Percentiles rank a stretch among this genome's conserved stretches.
These are phyloP conservation scores for Sycophila texana DNA, from an alignment of 2,888 invertebrate species.

Conservation along the genomic window DNA sequence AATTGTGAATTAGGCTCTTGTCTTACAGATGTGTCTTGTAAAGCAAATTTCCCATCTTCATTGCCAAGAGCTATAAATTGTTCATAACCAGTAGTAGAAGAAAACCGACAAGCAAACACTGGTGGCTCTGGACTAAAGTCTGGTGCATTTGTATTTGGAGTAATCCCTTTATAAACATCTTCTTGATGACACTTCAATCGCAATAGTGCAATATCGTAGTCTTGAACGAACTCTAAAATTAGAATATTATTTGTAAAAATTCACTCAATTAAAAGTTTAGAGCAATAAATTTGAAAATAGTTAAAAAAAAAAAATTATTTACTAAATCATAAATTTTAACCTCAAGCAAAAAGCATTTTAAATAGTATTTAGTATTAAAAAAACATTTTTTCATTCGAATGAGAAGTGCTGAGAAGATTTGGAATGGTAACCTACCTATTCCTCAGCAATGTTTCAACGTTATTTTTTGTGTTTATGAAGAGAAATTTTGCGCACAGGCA, in stretches of 20 bases:
- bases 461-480: too few species aligned
- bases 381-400: too few species aligned
- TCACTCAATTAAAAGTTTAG: not conserved
- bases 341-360: not conserved
- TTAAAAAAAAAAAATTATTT: too few species aligned
- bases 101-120: constrained; percentile 88
- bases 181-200: constrained; percentile 80
- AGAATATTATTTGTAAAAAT: not conserved
- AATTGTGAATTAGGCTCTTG: constrained; percentile 55
- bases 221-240: constrained; percentile 59
- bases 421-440: too few species aligned
- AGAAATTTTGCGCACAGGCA: not conserved
- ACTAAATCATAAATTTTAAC: not conserved
- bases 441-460: too few species aligned
- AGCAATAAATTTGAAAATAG: not conserved
- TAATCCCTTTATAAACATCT: constrained; percentile 82
- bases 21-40: constrained; percentile 73
- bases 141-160: constrained; percentile 70
- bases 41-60: constrained; percentile 86
- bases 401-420: too few species aligned
- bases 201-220: constrained; percentile 81
- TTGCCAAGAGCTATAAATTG: constrained; percentile 89
- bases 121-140: constrained; percentile 81
- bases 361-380: not conserved
- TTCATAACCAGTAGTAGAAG: constrained; percentile 81